phyloP scores from a whole-genome alignment of 1,140 invertebrate species.

The Diachasmimorpha longicaudata region DNA sequence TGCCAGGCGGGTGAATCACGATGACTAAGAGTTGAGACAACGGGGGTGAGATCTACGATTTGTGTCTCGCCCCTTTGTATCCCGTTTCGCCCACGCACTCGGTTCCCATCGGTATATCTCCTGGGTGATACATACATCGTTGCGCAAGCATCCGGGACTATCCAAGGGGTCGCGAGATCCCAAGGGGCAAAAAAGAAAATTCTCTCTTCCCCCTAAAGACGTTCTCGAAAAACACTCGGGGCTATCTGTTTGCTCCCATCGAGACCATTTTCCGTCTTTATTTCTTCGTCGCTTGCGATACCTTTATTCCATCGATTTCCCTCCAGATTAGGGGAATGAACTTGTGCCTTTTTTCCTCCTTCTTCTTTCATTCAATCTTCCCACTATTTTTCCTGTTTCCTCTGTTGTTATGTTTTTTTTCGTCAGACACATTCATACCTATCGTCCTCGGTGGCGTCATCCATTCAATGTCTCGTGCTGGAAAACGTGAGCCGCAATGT shows the following conservation, averaged over 20 bases:
- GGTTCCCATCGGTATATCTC: neutral
- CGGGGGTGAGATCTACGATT: constrained; percentile 2
- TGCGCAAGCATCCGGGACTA: neutral
- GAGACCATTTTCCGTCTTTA: neutral
- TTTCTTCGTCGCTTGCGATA: neutral
- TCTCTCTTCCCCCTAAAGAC: neutral
- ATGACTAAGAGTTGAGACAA: constrained; percentile 20
- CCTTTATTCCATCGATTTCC: constrained; percentile 1
- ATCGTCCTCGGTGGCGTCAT: neutral
- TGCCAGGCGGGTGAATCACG: constrained; percentile 18
- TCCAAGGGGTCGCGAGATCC: neutral
- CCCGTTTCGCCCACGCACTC: neutral
- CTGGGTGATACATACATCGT: neutral
- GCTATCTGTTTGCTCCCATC: neutral
- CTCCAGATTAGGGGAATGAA: constrained; percentile 8
- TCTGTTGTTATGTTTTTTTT: neutral
- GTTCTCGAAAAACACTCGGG: neutral
- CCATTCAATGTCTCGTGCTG: neutral
- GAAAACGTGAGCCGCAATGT: neutral
- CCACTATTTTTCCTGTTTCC: neutral
- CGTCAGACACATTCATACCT: neutral
- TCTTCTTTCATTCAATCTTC: no score
- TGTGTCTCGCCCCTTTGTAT: neutral
- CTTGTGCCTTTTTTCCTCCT: neutral
- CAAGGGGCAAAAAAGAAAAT: neutral